Base-by-base conservation (phyloP, 1,140 invertebrate genomes). In the Zaprionus capensis region DNA sequence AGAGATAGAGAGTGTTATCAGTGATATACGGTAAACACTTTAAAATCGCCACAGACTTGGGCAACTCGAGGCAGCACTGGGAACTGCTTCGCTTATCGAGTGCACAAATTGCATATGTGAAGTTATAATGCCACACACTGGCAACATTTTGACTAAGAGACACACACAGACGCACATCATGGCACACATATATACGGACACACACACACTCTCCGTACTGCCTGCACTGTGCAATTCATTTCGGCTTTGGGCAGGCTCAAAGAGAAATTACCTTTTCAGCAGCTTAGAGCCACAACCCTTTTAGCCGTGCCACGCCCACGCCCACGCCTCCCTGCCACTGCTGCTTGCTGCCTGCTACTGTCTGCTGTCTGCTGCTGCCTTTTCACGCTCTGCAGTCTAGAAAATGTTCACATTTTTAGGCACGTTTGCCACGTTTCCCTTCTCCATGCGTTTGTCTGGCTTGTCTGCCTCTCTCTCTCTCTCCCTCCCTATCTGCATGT, bases 361-460 rank as follows among this genome's bases (percentile, higher is more conserved):
- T 28, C 38, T 41, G 14, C 38, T 9, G 38, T 58, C 66, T 53
- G 24, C 58, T 78, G 57, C 69, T 76, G 82, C 82, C 83, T 87
- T 87, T 87, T 87, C 84, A 87, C 75, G 83, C 84, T 88, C 74
- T 83, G 80, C 81, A 71, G 71, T 74, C 78, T 69, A 57, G 70
- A 82, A 88, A 90, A 75, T 85, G 79, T 82, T 55, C 69, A 79
- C 72, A 85, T 76, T 88, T 88, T 90, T 84, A 91, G 85, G 79
- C 82, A 86, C 82, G 82, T 85, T 79, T 81, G 71, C 75, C 57
- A 72, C 57, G 58, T 22, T 49, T 62, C 51, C 17, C 64, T 71
- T 63, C 76, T 80, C 71, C 59, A 63, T 82, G 79, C 82, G 82
- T 81, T 81, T 59, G 69, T 76, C 70, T 69, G 67, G 51, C 64